Percentiles rank a stretch among this genome's conserved stretches.
Evolutionary conservation across 2,888 invertebrate species (phyloP).

Genomic region (Acanthococcus lagerstroemiae): DNA sequence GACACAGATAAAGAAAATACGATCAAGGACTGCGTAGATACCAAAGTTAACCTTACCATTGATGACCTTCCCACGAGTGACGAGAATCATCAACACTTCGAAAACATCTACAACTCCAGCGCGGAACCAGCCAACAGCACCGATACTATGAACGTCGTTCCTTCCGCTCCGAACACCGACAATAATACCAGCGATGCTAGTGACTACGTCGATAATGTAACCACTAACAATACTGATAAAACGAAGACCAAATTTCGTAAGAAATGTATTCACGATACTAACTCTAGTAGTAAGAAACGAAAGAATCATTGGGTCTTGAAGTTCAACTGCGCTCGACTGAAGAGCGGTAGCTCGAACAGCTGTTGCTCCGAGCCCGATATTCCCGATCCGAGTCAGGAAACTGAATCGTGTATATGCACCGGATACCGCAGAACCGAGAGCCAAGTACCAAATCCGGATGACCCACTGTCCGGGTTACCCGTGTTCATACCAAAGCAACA

Average conservation of each 20-base stretch:
- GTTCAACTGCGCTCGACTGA: constrained; percentile 39
- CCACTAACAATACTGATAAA: neutral
- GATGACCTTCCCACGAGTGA: neutral
- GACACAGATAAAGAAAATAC: neutral
- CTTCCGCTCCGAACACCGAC: neutral
- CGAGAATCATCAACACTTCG: constrained; percentile 3
- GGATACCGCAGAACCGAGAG: constrained; percentile 45
- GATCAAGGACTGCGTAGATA: neutral
- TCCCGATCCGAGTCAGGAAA: constrained; percentile 39
- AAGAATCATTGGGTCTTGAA: constrained; percentile 40
- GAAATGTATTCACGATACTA: neutral
- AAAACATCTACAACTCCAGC: constrained; percentile 11
- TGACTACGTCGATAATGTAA: neutral
- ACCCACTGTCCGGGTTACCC: neutral
- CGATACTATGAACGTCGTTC: neutral
- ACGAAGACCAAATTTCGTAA: neutral
- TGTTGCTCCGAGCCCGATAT: constrained; percentile 38
- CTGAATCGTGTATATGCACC: constrained; percentile 43
- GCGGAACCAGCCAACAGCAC: neutral
- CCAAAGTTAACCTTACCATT: neutral
- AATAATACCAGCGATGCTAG: neutral
- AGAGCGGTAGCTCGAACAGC: constrained; percentile 36
- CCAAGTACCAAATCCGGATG: constrained; percentile 41
- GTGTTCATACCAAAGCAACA: constrained; percentile 17
- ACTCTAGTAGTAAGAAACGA: constrained; percentile 37